phyloP scores from a whole-genome alignment of 2,888 invertebrate species.

The Drosophila picticornis region DNA sequence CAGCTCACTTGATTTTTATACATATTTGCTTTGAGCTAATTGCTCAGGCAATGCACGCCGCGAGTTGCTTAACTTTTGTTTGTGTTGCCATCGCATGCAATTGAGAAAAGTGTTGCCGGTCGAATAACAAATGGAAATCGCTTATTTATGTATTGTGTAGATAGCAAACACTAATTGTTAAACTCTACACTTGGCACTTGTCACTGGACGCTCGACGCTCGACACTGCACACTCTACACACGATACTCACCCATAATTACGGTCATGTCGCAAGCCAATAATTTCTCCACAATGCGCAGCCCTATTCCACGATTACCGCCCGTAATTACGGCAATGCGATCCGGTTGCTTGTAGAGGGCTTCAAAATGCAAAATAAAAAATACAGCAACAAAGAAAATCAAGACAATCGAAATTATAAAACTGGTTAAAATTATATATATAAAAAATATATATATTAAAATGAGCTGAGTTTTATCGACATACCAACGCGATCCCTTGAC shows the following conservation, averaged over 20 bases:
- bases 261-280: conserved; percentile 91
- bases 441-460: not conserved
- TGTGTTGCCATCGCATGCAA: not conserved
- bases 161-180: not conserved
- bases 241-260: conserved; percentile 89
- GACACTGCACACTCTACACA: not conserved
- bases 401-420: conserved; percentile 25
- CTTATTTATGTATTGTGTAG: conserved; percentile 9
- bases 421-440: not conserved
- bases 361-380: not conserved
- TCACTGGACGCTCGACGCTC: not conserved
- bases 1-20: not conserved
- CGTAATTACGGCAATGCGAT: conserved; percentile 92
- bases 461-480: conserved; percentile 41
- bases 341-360: conserved; percentile 88
- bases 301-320: conserved; percentile 96
- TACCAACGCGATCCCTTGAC: conserved; percentile 83
- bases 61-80: not conserved
- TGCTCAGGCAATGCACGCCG: conserved; percentile 19
- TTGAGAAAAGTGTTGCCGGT: conserved; percentile 18
- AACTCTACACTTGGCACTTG: not conserved
- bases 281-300: conserved; percentile 90
- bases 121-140: conserved; percentile 54
- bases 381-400: not conserved
- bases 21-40: not conserved